Base-by-base conservation (phyloP, 1,140 invertebrate species). In the Platorchestia sp. region DNA sequence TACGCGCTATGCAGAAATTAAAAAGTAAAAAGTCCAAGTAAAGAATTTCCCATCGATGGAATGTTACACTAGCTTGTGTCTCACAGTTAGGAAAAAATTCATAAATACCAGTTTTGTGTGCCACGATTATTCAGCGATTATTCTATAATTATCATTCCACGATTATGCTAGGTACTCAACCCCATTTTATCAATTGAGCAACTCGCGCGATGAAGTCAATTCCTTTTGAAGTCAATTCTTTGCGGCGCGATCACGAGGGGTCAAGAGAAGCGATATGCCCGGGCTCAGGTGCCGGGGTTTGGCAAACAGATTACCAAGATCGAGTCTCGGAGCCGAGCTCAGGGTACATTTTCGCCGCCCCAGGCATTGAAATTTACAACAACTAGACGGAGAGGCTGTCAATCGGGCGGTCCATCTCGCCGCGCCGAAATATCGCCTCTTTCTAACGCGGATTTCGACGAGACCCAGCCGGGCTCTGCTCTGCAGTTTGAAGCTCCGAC, bases 351-450 rank as follows among this genome's bases (percentile, higher is more conserved):
- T 47, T 93, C 45, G 43, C 44, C 91, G 7, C 91, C 43, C 45
- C 45, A 45, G 45, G 7, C 45, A 45, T 45, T 40, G 43, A 45
- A 93, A 93, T 93, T 93, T 93, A 44, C 45, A 47, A 44, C 91
- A 93, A 45, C 91, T 44, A 93, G 91, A 93, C 91, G 45, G 45
- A 93, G 91, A 47, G 91, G 43, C 45, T 93, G 91, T 93, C 91
- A 93, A 93, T 93, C 91, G 91, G 45, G 36, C 43, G 40, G 43
- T 93, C 91, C 91, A 93, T 93, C 91, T 93, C 45, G 45, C 43
- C 19, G 43, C 91, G 43, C 91, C 45, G 91, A 93, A 45, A 93
- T 93, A 93, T 93, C 91, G 91, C 45, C 44, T 47, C 45, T 93
- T 41, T 93, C 91, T 47, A 93, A 93, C 43, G 14, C 43, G 91